Base-by-base conservation (phyloP, 2,113 vertebrate genomes). In the Mellivora capensis region DNA sequence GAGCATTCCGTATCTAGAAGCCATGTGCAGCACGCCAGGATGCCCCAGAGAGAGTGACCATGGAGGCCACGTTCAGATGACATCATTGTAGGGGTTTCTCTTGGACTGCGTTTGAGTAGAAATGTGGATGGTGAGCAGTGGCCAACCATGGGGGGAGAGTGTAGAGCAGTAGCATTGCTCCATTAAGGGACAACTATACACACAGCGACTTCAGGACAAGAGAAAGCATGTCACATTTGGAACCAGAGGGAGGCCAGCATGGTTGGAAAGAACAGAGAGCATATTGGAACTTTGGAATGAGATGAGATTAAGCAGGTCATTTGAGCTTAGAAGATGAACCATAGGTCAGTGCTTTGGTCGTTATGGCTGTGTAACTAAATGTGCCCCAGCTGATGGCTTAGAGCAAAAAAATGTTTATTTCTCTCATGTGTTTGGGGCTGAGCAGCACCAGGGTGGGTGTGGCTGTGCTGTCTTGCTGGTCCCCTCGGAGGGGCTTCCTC, bases 161-260 rank as follows among this genome's bases (percentile, higher is more conserved):
- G 7, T 11, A 17, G 49, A 21, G 5, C 13, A 15, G 15, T 0
- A 0, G 11, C 7, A 31, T 17, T 17, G 2, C 37, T 34, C 83
- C 71, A 0, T 10, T 5, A 59, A 3, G 11, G 39, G 52, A 21
- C 10, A 14, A 7, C 13, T 6, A 3, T 64, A 29, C 0, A 13
- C 7, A 27, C 52, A 25, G 10, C 83, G 69, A 77, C 11, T 64
- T 69, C 7, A 17, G 39, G 14, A 15, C 3, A 6, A 44, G 94
- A 49, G 61, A 47, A 82, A n/a, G 10, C 23, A 25, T 8, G 37
- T 9, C 18, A 4, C 34, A 31, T 67, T 14, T 31, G 59, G 52
- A 67, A n/a, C 42, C 17, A 6, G 69, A 44, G 61, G 44, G 61
- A 77, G 42, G 61, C 52, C 17, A 1, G 25, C 7, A 0, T 42